A percentile compares a stretch with the other conserved stretches of the same genome.
These are phyloP conservation scores for Epinephelus lanceolatus DNA, from an alignment of 2,113 vertebrate species.

Conservation along the genomic window DNA sequence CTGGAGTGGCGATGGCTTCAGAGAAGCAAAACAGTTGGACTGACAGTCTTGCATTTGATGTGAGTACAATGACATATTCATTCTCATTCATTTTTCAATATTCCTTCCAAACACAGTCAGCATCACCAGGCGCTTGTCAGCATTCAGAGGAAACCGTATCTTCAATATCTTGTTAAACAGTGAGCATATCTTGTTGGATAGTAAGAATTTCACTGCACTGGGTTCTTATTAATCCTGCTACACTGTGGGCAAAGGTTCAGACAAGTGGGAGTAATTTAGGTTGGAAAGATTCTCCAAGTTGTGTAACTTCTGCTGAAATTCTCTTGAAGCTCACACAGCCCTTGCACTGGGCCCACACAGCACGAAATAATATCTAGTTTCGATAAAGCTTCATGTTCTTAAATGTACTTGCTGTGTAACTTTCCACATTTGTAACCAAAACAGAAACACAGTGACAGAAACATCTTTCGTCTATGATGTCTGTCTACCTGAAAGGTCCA, in stretches of 20 bases:
- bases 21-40: neutral
- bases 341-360: neutral
- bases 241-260: neutral
- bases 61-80: slow-evolving; percentile 40
- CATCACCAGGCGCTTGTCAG: neutral
- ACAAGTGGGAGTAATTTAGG: neutral
- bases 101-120: neutral
- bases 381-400: neutral
- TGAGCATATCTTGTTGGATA: neutral
- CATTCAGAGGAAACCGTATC: neutral
- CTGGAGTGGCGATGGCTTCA: slow-evolving; percentile 28
- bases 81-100: neutral
- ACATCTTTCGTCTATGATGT: neutral
- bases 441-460: neutral
- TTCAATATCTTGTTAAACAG: neutral
- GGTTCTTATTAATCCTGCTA: neutral
- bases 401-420: neutral
- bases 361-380: neutral
- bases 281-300: neutral
- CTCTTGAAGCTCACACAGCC: neutral
- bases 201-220: neutral
- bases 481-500: neutral
- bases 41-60: slow-evolving; percentile 52
- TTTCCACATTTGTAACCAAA: neutral
- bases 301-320: neutral